Evolutionary conservation across 2,888 invertebrate genomes (phyloP).

Genomic region (Trachelus iudaicus): DNA sequence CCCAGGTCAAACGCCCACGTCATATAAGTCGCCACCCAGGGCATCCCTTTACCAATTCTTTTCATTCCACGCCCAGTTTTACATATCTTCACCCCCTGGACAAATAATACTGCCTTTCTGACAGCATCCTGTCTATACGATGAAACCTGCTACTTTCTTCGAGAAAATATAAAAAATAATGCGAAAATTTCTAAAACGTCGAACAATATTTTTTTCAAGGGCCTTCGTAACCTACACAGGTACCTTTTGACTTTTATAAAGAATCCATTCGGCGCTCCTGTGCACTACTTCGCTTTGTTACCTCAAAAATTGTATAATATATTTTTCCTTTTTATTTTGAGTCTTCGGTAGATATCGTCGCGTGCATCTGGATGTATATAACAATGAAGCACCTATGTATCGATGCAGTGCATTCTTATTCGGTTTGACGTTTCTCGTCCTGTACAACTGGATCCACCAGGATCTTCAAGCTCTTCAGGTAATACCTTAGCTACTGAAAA

Average conservation of each 20-base stretch:
- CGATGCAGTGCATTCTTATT: neutral
- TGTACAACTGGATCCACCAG: neutral
- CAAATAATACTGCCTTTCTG: neutral
- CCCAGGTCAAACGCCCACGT: constrained; percentile 42
- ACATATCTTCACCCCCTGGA: neutral
- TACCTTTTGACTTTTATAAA: neutral
- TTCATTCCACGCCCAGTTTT: constrained; percentile 21
- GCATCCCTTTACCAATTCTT: constrained; percentile 35
- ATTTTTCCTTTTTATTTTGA: neutral
- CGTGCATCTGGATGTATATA: neutral
- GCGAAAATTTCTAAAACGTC: neutral
- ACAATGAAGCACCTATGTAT: neutral
- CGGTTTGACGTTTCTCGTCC: neutral
- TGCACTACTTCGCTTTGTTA: too few relatives aligned
- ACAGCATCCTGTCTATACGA: neutral
- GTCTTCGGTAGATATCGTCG: neutral
- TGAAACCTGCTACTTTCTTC: neutral
- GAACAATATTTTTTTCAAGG: neutral
- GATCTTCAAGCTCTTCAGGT: neutral
- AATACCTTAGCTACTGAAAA: neutral
- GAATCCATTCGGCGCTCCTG: neutral
- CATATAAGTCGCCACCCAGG: constrained; percentile 52
- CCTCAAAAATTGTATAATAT: neutral
- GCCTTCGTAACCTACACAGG: neutral
- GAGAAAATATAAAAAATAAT: neutral